Evolutionary conservation across 2,797 vertebrate species (phyloP), one percentile per base, ranked within the genome.

Genomic region (Cyclopterus lumpus): DNA sequence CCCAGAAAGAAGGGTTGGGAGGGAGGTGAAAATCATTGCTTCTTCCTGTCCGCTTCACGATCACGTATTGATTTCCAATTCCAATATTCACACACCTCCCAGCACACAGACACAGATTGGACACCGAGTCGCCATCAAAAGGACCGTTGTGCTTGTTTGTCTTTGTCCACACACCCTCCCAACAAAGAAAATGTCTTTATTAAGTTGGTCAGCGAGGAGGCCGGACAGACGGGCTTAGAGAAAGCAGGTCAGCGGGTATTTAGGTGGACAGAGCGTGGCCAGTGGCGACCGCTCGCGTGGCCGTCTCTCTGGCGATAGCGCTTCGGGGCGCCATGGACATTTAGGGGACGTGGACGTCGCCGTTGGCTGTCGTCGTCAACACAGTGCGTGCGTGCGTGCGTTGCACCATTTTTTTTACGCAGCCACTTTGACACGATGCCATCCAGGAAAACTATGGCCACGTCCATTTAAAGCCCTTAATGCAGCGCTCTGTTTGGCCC

Each of bases 241-340:
- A 90, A 92, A 93, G 75, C 89, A 91, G 90, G 92, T 93, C 92
- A 94, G 75, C 62, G 64, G 80, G 89, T 89, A 90, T 91, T 92
- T 93, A 89, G 85, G 88, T 87, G 89, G 84, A 63, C 36, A 49
- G 81, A 73, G 75, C 66, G n/a, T 38, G 9, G 36, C 8, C 36
- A 10, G 36, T 5, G 36, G 34, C 34, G 34, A 34, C 34, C 6
- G 34, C 34, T 28, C 36, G 9, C 46, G 49, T 58, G 65, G 28
- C 75, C 70, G 79, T 66, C 42, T 30, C 57, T 55, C 15, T 65
- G 64, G 59, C 20, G 73, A 67, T 48, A 79, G 71, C 53, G 79
- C 79, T 74, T 60, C 55, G 61, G 34, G 68, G 32, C 44, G 2
- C 59, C 62, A 16, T 11, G 60, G 83, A 79, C 81, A 42, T 81